These are phyloP conservation scores for Coenobita brevimanus DNA, from an alignment of 1,140 invertebrate species.

Conservation along the genomic window DNA sequence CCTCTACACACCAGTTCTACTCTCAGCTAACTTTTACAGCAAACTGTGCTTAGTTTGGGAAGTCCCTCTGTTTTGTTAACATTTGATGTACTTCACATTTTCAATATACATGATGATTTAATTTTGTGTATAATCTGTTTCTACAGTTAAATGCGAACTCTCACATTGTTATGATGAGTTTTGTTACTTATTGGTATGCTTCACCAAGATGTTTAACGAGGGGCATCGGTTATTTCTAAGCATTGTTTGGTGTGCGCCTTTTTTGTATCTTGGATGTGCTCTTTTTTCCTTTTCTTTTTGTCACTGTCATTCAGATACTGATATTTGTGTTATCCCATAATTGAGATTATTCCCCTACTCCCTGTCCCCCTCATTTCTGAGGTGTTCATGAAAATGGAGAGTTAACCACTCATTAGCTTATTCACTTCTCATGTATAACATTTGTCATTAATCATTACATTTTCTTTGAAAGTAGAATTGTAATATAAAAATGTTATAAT, in stretches of 20 bases:
- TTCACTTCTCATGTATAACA: conserved; percentile 49
- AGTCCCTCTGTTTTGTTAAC: conserved; percentile 4
- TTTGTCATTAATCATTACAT: conserved; percentile 61
- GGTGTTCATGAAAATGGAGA: conserved; percentile 54
- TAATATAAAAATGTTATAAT: conserved; percentile 53
- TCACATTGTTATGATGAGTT: no score
- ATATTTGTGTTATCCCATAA: conserved; percentile 27
- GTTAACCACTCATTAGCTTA: conserved; percentile 32
- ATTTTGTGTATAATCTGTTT: no score
- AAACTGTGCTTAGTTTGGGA: conserved; percentile 47
- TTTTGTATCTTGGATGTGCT: no score
- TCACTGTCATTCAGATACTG: conserved; percentile 12
- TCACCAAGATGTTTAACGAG: no score
- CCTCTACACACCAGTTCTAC: background rate
- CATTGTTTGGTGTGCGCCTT: conserved; percentile 63
- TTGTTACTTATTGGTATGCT: no score
- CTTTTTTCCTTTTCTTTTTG: conserved; percentile 47
- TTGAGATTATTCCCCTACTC: conserved; percentile 25
- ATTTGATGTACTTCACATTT: no score
- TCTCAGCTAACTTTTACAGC: conserved; percentile 36
- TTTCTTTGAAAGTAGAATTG: conserved; percentile 45
- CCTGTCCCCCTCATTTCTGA: conserved; percentile 37
- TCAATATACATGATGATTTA: no score
- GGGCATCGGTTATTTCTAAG: conserved; percentile 28
- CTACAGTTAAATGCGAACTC: no score